Evolutionary conservation across 2,888 invertebrate genomes (phyloP), one percentile per base, ranked within the genome.

Genomic region (Andrena minutula): DNA sequence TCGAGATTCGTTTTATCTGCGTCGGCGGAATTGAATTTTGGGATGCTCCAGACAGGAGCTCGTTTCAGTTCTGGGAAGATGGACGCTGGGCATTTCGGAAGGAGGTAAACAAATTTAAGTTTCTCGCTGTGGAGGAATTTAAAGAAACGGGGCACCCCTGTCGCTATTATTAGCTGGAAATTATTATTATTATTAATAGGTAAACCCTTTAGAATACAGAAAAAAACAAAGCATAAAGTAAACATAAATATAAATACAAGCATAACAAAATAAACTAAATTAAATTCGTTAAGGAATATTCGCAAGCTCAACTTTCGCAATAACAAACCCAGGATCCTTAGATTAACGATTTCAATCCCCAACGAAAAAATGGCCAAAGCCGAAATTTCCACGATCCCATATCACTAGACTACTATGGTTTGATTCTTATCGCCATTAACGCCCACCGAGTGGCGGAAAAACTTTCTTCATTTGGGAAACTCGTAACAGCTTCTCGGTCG

Each of bases 1-100:
- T 79, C 64, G 75, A 30, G 58, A 51, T 70, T 60, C 76, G 61
- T 56, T 68, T 70, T 51, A 49, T 77, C 60, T 53, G n/a, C 32
- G n/a, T 16, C 2, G 41, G 2, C 23, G 65, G 51, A 64, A 60
- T 32, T 56, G n/a, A 30, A 32, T 58, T 23, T 30, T 20, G n/a
- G 53, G 10, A 23, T 23, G 4, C n/a, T 12, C 12, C 23, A 12
- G 20, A 26, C 23, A 12, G 10, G 12, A 56, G 23, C 3, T 10
- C 26, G 53, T 23, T 26, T 1, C 20, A 10, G 4, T 4, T 8
- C 8, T 0, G 41, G 4, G 41, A 41, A 41, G 16, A 41, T 12
- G 41, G 41, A 41, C 41, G 16, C 5, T 41, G 41, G 41, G 4
- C 41, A 4, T 0, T 41, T 5, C 16, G 0, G 5, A 5, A 41